Evolutionary conservation across 2,797 vertebrate genomes (phyloP).

Genomic region (Austrolebias charrua): DNA sequence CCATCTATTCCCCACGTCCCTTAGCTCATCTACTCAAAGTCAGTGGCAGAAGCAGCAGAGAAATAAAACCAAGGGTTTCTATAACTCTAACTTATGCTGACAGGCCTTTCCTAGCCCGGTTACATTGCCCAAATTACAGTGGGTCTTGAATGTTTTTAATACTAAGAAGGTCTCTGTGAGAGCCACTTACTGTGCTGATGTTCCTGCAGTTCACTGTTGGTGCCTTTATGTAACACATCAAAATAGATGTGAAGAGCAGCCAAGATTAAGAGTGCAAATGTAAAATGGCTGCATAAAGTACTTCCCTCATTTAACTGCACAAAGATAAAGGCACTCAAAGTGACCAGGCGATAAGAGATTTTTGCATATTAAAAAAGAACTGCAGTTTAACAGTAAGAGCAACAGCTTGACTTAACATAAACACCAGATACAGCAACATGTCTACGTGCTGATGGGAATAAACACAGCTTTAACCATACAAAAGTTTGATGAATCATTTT

Average conservation of each 20-base stretch:
- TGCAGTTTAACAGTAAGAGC: conserved; percentile 4
- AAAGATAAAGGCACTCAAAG: conserved; percentile 45
- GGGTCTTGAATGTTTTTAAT: conserved; percentile 26
- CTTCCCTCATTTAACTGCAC: conserved; percentile 33
- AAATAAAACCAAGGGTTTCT: conserved; percentile 35
- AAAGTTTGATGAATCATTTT: no score
- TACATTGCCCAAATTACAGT: conserved; percentile 39
- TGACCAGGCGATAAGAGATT: conserved; percentile 12
- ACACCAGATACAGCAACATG: neutral
- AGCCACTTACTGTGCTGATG: conserved; percentile 39
- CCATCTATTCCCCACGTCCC: conserved; percentile 30
- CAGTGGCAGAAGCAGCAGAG: conserved; percentile 20
- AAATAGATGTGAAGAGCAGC: conserved; percentile 26
- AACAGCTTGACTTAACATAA: conserved; percentile 7
- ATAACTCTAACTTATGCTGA: conserved; percentile 35
- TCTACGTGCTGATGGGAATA: no score
- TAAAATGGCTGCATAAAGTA: conserved; percentile 39
- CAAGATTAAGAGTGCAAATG: conserved; percentile 30
- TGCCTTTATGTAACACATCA: conserved; percentile 46
- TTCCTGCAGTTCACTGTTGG: conserved; percentile 29
- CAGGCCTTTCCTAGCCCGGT: conserved; percentile 29
- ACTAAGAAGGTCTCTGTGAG: conserved; percentile 28
- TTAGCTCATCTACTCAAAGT: conserved; percentile 50
- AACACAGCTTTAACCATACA: neutral
- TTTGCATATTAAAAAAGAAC: conserved; percentile 41